Percentiles rank a stretch among this genome's conserved stretches.
phyloP scores from a whole-genome alignment of 2,888 invertebrate genomes.

The Catocala sponsa region DNA sequence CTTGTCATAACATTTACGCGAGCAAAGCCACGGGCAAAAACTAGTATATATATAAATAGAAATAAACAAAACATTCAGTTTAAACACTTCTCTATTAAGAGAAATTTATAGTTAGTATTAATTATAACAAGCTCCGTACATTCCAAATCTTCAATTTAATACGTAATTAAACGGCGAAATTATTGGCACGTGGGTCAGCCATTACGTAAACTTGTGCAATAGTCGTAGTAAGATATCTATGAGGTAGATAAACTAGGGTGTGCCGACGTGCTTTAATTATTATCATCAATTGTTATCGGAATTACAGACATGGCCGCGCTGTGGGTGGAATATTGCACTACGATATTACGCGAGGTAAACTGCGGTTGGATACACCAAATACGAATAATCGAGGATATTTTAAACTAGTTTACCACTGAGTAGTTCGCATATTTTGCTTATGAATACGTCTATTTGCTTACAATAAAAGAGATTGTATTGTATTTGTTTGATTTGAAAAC shows the following conservation, averaged over 20 bases:
- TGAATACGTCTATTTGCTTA: too few relatives aligned
- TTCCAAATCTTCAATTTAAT: not conserved
- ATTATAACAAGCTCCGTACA: not conserved
- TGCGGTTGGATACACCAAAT: not conserved
- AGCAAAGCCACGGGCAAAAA: too few relatives aligned
- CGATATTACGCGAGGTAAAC: conserved; percentile 7
- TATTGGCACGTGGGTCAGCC: conserved; percentile 5
- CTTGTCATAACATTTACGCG: too few relatives aligned
- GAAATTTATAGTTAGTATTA: too few relatives aligned
- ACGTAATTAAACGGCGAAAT: not conserved
- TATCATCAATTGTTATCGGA: conserved; percentile 34
- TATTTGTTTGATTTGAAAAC: too few relatives aligned
- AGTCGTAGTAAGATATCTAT: conserved; percentile 11
- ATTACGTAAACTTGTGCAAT: conserved; percentile 8
- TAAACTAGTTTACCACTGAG: too few relatives aligned
- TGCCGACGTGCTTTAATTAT: conserved; percentile 25
- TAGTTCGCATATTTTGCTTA: too few relatives aligned
- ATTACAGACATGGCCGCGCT: conserved; percentile 23
- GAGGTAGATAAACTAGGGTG: conserved; percentile 19
- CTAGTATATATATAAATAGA: too few relatives aligned
- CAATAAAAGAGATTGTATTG: too few relatives aligned
- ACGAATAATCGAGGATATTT: too few relatives aligned
- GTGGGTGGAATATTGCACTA: conserved; percentile 21
- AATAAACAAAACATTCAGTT: too few relatives aligned
- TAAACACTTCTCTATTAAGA: too few relatives aligned